Evolutionary conservation across 2,797 vertebrate genomes (phyloP).

Genomic region (Myotis daubentonii): DNA sequence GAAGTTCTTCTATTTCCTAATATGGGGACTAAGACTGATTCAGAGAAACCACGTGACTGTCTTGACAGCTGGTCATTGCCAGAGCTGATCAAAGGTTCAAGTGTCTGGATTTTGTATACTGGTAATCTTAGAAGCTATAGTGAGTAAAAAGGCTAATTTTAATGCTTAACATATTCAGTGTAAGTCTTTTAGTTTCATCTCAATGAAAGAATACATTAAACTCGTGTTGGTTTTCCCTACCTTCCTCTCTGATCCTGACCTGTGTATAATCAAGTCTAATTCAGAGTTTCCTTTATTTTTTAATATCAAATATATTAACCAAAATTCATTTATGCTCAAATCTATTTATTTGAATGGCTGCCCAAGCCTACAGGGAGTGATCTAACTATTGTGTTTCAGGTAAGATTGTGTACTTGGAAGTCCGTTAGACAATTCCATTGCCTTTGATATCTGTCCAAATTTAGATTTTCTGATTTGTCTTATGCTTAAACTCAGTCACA

Average conservation of each 20-base stretch:
- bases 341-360: background rate
- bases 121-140: background rate
- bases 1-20: background rate
- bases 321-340: background rate
- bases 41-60: background rate
- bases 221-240: background rate
- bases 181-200: background rate
- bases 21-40: background rate
- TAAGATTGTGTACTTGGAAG: background rate
- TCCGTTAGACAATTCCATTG: conserved; percentile 18
- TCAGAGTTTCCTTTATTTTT: background rate
- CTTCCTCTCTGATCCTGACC: background rate
- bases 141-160: background rate
- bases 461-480: conserved; percentile 55
- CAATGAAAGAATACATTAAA: background rate
- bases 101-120: background rate
- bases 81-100: background rate
- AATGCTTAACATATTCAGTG: background rate
- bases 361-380: background rate
- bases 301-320: background rate
- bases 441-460: conserved; percentile 1
- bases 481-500: background rate
- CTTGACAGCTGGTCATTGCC: background rate
- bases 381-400: background rate
- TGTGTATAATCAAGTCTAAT: background rate